Conservation (phyloP, 1,140 invertebrate species). For the Chelonus insularis region DNA sequence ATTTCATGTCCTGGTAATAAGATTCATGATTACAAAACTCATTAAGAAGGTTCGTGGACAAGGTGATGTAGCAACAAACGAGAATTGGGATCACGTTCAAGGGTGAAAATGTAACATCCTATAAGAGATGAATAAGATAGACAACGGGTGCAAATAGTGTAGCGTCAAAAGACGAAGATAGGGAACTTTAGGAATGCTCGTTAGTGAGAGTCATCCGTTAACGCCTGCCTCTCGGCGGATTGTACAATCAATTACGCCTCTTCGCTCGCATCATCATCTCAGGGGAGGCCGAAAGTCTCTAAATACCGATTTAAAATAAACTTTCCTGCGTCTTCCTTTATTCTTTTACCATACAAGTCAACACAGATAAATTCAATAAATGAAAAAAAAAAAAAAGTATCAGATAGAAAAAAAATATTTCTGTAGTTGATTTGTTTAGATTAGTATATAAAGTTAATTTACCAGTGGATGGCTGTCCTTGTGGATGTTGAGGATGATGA, state of each 20-base stretch:
- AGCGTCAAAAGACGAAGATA: slow-evolving; percentile 3
- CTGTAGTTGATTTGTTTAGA: too few species aligned
- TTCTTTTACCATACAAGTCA: too few species aligned
- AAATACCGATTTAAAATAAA: slow-evolving; percentile 61
- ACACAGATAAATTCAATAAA: slow-evolving; percentile 4
- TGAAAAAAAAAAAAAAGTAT: too few species aligned
- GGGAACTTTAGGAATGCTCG: slow-evolving; percentile 52
- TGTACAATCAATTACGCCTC: slow-evolving; percentile 60
- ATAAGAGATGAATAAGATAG: background rate
- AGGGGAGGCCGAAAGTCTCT: slow-evolving; percentile 48
- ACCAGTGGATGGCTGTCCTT: slow-evolving; percentile 37
- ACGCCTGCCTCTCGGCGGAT: slow-evolving; percentile 58
- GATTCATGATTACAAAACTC: background rate
- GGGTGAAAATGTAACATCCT: slow-evolving; percentile 3
- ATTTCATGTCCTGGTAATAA: background rate
- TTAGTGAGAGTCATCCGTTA: slow-evolving; percentile 60
- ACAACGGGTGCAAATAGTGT: background rate
- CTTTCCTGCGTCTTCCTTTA: too few species aligned
- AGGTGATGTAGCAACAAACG: slow-evolving; percentile 3
- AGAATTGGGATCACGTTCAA: slow-evolving; percentile 21
- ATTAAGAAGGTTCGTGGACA: background rate
- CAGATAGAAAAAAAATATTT: background rate
- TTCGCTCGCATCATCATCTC: slow-evolving; percentile 54
- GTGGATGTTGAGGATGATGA: slow-evolving; percentile 62
- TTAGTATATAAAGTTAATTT: background rate